These are phyloP conservation scores for Tetheella fluctuosa DNA, from an alignment of 2,888 invertebrate species.

Conservation along the genomic window DNA sequence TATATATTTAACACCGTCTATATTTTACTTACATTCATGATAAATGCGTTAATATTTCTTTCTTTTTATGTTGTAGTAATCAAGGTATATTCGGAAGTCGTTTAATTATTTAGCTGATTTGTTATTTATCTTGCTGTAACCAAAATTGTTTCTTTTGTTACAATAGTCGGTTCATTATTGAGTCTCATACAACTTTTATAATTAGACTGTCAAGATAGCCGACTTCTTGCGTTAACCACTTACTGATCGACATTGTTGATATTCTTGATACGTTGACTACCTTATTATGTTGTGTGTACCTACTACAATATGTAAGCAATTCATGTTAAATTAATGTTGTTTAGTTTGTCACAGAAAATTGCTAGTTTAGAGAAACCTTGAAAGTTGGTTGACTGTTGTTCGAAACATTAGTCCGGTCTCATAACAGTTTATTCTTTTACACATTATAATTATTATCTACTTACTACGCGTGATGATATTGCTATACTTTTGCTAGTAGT, in stretches of 20 bases:
- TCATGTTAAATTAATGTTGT: background rate
- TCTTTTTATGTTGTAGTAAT: constrained; percentile 28
- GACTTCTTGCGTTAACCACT: constrained; percentile 36
- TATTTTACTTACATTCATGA: constrained; percentile 35
- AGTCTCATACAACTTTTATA: constrained; percentile 48
- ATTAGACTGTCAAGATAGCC: constrained; percentile 56
- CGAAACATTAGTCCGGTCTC: background rate
- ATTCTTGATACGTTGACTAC: constrained; percentile 6
- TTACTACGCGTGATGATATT: background rate
- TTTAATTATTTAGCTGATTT: constrained; percentile 13
- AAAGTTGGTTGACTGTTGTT: constrained; percentile 1
- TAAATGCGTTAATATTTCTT: constrained; percentile 42
- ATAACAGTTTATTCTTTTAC: background rate
- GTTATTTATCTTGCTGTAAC: constrained; percentile 11
- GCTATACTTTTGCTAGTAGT: background rate
- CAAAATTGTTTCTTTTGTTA: constrained; percentile 5
- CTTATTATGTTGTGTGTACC: constrained; percentile 8
- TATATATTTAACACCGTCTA: constrained; percentile 59
- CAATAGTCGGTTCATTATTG: constrained; percentile 41
- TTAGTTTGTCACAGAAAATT: background rate
- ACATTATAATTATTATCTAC: background rate
- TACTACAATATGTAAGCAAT: constrained; percentile 10
- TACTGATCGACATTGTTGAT: constrained; percentile 32
- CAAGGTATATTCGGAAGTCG: constrained; percentile 11
- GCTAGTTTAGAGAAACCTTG: background rate